Base-by-base conservation (phyloP, 2,797 vertebrate species). In the Harpagifer antarcticus region DNA sequence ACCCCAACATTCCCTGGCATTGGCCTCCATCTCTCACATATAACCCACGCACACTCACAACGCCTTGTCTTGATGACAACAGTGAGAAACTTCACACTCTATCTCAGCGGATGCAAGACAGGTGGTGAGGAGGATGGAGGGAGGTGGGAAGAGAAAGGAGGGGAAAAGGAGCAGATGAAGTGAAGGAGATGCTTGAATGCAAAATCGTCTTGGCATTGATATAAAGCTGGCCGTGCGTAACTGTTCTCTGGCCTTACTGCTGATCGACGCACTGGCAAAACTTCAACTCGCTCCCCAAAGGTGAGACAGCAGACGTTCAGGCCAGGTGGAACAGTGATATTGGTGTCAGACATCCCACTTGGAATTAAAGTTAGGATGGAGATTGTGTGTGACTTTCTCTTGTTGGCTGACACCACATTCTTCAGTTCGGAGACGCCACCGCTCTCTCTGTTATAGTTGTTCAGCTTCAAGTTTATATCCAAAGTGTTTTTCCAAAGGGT, bases 61-160 rank as follows among this genome's bases (percentile, higher is more conserved):
- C 79, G 70, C 78, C 81, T 85, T 78, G 79, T 90, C 81, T 84
- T 59, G 52, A 52, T 77, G 83, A 79, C 87, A 79, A 86, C 85
- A 89, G 85, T 83, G 87, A 86, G 83, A 91, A 88, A 83, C 78
- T 85, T 89, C 84, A 47, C 89, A 79, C 82, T 77, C 82, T 77
- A 73, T 81, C 81, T 78, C 81, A 50, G 76, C 33, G 78, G 83
- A 86, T 84, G 82, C 65, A 13, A 53, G 73, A 83, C 85, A 89
- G 87, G 91, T 88, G 90, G 88, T 58, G 81, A 74, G 72, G 78
- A 88, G 84, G 83, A 87, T 54, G 73, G 86, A 75, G 73, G 69
- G 78, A 84, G 75, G 79, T 53, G 78, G 82, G 88, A 81, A 75
- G 79, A 84, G 67, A 75, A 68, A 72, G 48, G 50, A 64, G 40